These are phyloP conservation scores for Phaenicophaeus curvirostris DNA, from an alignment of 2,797 vertebrate genomes.

Conservation along the genomic window DNA sequence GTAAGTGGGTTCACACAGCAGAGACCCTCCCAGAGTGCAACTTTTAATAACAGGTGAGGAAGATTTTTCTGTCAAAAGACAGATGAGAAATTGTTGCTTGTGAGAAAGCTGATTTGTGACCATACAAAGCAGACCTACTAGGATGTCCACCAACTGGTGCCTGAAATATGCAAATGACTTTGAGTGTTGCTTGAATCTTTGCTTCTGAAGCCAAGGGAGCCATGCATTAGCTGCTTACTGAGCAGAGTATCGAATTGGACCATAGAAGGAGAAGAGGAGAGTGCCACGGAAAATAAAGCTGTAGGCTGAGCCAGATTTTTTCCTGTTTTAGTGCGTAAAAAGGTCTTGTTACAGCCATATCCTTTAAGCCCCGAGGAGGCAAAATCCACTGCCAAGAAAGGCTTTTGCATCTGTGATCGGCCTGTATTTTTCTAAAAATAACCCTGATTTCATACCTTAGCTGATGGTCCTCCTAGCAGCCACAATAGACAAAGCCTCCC, in stretches of 20 bases:
- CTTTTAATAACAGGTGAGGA: not conserved
- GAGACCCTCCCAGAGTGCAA: not conserved
- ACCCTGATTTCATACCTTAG: conserved; percentile 51
- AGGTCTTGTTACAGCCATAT: not conserved
- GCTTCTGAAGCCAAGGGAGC: not conserved
- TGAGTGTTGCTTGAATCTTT: not conserved
- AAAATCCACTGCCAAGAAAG: conserved; percentile 36
- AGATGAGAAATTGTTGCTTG: not conserved
- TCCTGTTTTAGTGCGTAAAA: conserved; percentile 19
- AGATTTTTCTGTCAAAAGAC: not conserved
- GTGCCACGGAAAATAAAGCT: not conserved
- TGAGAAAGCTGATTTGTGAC: not conserved
- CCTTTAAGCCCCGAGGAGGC: conserved; percentile 23
- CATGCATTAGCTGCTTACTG: not conserved
- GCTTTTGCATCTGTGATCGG: not conserved
- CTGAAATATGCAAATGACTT: not conserved
- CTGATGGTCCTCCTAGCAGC: conserved; percentile 16
- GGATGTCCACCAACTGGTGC: not conserved
- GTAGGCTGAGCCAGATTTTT: conserved; percentile 3
- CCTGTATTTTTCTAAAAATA: conserved; percentile 53
- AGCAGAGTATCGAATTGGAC: not conserved
- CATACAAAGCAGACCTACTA: not conserved
- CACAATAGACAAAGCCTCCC: not conserved
- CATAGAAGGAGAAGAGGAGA: conserved; percentile 35
- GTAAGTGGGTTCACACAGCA: not conserved